Evolutionary conservation across 2,797 vertebrate species (phyloP).

Genomic region (Myripristis jacobus): DNA sequence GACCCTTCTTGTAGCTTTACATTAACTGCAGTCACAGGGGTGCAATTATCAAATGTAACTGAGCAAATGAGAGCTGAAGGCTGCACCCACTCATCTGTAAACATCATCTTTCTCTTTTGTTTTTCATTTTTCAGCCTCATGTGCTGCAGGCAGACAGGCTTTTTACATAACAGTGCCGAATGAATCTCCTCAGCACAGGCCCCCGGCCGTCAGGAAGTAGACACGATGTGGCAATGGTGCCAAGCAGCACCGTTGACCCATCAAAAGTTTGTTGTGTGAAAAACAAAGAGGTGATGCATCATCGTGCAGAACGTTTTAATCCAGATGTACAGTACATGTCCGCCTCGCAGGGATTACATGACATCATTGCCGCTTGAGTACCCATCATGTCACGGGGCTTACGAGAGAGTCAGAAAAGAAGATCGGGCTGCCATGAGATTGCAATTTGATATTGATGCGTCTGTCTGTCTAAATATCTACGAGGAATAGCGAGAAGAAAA

Average conservation of each 20-base stretch:
- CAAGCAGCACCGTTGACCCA: background rate
- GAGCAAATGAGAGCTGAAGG: background rate
- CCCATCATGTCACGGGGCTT: background rate
- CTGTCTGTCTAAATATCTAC: background rate
- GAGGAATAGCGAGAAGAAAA: conserved; percentile 7
- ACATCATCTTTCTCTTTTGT: background rate
- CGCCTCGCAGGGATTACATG: conserved; percentile 27
- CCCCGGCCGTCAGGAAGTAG: background rate
- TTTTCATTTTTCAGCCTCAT: background rate
- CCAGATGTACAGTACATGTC: conserved; percentile 38
- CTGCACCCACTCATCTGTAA: too few species aligned
- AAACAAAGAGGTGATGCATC: conserved; percentile 16
- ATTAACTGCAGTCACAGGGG: too few species aligned
- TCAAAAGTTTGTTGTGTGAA: conserved; percentile 1
- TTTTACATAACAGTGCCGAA: conserved; percentile 24
- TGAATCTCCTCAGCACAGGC: too few species aligned
- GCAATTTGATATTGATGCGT: conserved; percentile 42
- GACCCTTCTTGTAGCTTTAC: too few species aligned
- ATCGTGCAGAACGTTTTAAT: conserved; percentile 25
- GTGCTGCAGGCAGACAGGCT: conserved; percentile 21
- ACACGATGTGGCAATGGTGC: background rate
- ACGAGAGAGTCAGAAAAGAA: conserved; percentile 20
- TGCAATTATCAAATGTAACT: too few species aligned
- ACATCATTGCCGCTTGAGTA: conserved; percentile 35
- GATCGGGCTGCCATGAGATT: conserved; percentile 22